Percentiles rank a stretch among this genome's conserved stretches.
phyloP scores from a whole-genome alignment of 1,140 invertebrate species.

The Zaprionus nigranus region DNA sequence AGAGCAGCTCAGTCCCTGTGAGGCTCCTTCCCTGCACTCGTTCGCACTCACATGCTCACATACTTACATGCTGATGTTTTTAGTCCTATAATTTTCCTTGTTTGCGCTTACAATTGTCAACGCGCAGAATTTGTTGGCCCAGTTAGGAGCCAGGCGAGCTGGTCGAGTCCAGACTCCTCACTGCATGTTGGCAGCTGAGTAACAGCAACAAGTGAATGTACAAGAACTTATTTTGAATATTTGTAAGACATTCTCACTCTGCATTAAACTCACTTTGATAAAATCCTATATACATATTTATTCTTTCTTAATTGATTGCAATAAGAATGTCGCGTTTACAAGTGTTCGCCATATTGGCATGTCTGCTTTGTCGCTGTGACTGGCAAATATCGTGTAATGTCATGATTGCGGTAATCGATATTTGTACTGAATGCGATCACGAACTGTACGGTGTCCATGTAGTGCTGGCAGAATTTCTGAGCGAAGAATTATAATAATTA shows the following conservation, averaged over 20 bases:
- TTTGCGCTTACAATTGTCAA: conserved; percentile 37
- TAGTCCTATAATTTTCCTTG: conserved; percentile 25
- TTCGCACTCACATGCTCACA: conserved; percentile 1
- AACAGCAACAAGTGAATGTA: conserved; percentile 13
- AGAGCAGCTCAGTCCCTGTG: neutral
- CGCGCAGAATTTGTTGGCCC: conserved; percentile 34
- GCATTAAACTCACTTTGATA: neutral
- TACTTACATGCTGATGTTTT: neutral
- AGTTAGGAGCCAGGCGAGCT: conserved; percentile 1
- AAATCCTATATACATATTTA: neutral
- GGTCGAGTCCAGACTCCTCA: neutral
- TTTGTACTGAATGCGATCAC: neutral
- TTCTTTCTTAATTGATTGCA: neutral
- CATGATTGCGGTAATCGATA: neutral
- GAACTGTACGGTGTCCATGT: too few species aligned
- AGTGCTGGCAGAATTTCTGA: too few species aligned
- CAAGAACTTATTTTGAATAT: conserved; percentile 11
- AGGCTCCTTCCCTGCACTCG: neutral
- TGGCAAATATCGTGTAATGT: neutral
- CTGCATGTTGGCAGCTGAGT: neutral
- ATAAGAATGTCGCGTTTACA: neutral
- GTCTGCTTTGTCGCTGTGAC: neutral
- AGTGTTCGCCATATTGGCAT: neutral
- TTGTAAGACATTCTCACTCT: conserved; percentile 7
- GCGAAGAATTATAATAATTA: too few species aligned